Conservation (phyloP, 2,888 invertebrate genomes). For the Bembecia ichneumoniformis region DNA sequence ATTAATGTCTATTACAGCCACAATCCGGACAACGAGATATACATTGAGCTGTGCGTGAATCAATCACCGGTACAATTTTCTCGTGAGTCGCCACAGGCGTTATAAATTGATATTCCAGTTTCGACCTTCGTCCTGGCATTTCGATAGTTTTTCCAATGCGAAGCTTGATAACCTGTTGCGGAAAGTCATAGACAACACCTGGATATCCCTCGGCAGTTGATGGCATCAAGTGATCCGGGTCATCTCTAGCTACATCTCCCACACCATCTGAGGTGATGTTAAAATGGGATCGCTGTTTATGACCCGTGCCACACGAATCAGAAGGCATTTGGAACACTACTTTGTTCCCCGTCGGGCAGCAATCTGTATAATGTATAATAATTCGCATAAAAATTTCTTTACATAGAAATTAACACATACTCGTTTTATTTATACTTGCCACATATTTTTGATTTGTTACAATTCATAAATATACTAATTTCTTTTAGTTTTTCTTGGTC, state of each 20-base stretch:
- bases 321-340: constrained; percentile 60
- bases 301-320: constrained; percentile 47
- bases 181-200: constrained; percentile 51
- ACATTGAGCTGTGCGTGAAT: constrained; percentile 53
- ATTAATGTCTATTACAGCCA: constrained; percentile 14
- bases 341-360: constrained; percentile 65
- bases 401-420: no score
- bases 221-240: constrained; percentile 42
- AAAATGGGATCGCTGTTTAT: constrained; percentile 57
- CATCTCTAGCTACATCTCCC: constrained; percentile 53
- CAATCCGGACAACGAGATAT: constrained; percentile 28
- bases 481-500: constrained; percentile 14
- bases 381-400: constrained; percentile 7
- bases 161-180: constrained; percentile 53
- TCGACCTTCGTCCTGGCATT: constrained; percentile 52
- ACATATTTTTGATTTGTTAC: background rate
- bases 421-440: background rate
- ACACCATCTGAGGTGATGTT: constrained; percentile 53
- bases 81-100: constrained; percentile 38
- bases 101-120: constrained; percentile 57
- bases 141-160: constrained; percentile 51
- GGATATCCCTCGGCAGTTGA: constrained; percentile 36
- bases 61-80: constrained; percentile 37
- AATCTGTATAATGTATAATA: constrained; percentile 55
- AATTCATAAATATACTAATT: background rate